These are phyloP conservation scores for Acleris holmiana DNA, from an alignment of 2,888 invertebrate genomes.

Conservation along the genomic window DNA sequence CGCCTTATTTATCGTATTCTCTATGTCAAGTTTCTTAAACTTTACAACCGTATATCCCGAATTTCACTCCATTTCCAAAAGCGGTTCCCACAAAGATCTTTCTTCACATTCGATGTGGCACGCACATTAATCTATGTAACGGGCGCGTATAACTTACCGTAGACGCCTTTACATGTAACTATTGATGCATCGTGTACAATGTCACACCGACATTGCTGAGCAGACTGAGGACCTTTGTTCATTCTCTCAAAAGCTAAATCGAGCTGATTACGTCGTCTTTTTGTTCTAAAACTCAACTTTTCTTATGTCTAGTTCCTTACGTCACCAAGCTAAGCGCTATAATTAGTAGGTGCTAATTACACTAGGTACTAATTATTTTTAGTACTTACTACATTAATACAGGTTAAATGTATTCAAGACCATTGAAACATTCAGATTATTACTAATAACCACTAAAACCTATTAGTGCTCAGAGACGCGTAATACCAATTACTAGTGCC, in stretches of 20 bases:
- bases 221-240: slow-evolving; percentile 45
- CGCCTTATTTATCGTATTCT: too few relatives aligned
- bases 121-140: slow-evolving; percentile 79
- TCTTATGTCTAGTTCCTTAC: too few relatives aligned
- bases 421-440: too few relatives aligned
- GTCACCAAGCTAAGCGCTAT: too few relatives aligned
- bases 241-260: slow-evolving; percentile 28
- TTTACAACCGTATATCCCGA: slow-evolving; percentile 42
- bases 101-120: slow-evolving; percentile 76
- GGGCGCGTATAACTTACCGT: slow-evolving; percentile 56
- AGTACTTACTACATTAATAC: too few relatives aligned
- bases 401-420: too few relatives aligned
- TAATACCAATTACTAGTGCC: slow-evolving; percentile 18
- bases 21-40: slow-evolving; percentile 30
- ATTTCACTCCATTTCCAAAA: slow-evolving; percentile 67
- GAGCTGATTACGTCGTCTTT: neutral
- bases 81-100: slow-evolving; percentile 79
- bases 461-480: slow-evolving; percentile 31
- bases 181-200: slow-evolving; percentile 58
- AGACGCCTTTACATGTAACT: slow-evolving; percentile 55
- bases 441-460: neutral
- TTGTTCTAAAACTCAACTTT: neutral
- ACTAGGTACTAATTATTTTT: too few relatives aligned
- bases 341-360: too few relatives aligned
- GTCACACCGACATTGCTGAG: slow-evolving; percentile 58